phyloP scores from a whole-genome alignment of 2,113 vertebrate genomes.

The Piaya cayana region DNA sequence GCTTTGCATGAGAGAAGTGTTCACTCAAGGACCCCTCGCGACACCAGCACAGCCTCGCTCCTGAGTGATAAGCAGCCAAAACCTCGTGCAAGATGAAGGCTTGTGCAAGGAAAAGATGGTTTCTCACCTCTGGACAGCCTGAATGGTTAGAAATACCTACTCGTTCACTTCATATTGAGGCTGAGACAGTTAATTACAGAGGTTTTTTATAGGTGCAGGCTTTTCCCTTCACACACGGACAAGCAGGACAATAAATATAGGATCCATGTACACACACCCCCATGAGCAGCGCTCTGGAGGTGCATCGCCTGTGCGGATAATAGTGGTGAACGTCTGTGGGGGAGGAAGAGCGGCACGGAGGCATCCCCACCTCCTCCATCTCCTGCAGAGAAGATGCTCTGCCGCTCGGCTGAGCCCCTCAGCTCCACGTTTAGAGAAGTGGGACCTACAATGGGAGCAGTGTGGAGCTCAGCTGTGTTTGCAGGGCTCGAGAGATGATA shows the following conservation, averaged over 20 bases:
- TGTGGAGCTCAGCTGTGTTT: conserved; percentile 72
- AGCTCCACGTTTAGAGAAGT: not conserved
- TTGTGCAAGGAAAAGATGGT: not conserved
- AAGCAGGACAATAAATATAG: not conserved
- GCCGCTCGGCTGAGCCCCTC: not conserved
- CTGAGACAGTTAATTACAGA: not conserved
- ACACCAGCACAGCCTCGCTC: not conserved
- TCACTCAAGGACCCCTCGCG: not conserved
- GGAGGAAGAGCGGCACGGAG: not conserved
- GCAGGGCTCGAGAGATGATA: conserved; percentile 70
- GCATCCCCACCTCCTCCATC: not conserved
- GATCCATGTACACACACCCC: rapidly evolving
- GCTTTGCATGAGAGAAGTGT: not conserved
- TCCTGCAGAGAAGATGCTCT: not conserved
- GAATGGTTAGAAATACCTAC: not conserved
- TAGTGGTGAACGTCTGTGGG: not conserved
- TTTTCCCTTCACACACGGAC: not conserved
- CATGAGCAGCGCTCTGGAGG: not conserved
- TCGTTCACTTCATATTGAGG: not conserved
- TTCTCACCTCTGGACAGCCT: not conserved
- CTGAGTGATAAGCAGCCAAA: rapidly evolving
- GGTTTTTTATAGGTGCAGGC: not conserved
- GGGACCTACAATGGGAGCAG: conserved; percentile 67
- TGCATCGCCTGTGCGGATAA: not conserved
- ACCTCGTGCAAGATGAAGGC: not conserved